Evolutionary conservation across 1,140 invertebrate genomes (phyloP).

Genomic region (Aphaenogaster ashmeadi): DNA sequence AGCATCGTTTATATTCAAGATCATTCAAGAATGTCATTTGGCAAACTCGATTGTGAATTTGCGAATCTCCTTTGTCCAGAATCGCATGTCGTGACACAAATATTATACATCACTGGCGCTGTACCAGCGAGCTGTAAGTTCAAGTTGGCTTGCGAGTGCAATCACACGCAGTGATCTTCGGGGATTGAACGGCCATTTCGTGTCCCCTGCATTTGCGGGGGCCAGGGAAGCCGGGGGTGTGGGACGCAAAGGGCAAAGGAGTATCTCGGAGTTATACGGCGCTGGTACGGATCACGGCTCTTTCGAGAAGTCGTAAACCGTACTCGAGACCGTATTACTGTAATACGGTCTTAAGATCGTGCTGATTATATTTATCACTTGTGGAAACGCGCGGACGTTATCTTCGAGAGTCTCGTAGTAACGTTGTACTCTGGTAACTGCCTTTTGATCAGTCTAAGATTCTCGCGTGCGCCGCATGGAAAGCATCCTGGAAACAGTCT

Average conservation of each 20-base stretch:
- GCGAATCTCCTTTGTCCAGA: neutral
- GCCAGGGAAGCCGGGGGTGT: neutral
- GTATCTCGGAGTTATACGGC: slow-evolving; percentile 35
- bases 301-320: slow-evolving; percentile 59
- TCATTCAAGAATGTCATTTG: neutral
- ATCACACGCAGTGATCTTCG: slow-evolving; percentile 67
- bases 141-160: slow-evolving; percentile 68
- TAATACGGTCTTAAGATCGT: slow-evolving; percentile 58
- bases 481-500: slow-evolving; percentile 5
- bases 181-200: slow-evolving; percentile 69
- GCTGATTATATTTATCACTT: slow-evolving; percentile 62
- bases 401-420: slow-evolving; percentile 6
- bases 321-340: slow-evolving; percentile 44
- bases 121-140: slow-evolving; percentile 43
- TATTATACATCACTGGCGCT: slow-evolving; percentile 26
- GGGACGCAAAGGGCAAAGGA: slow-evolving; percentile 18
- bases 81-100: slow-evolving; percentile 9
- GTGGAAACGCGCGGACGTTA: slow-evolving; percentile 52
- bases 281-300: slow-evolving; percentile 41
- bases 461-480: neutral
- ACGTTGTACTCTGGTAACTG: slow-evolving; percentile 29
- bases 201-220: slow-evolving; percentile 36
- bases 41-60: slow-evolving; percentile 1
- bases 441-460: slow-evolving; percentile 41
- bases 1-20: neutral